Percentiles rank a stretch among this genome's conserved stretches.
phyloP scores from a whole-genome alignment of 2,888 invertebrate species.

The Tachystola acroxantha region DNA sequence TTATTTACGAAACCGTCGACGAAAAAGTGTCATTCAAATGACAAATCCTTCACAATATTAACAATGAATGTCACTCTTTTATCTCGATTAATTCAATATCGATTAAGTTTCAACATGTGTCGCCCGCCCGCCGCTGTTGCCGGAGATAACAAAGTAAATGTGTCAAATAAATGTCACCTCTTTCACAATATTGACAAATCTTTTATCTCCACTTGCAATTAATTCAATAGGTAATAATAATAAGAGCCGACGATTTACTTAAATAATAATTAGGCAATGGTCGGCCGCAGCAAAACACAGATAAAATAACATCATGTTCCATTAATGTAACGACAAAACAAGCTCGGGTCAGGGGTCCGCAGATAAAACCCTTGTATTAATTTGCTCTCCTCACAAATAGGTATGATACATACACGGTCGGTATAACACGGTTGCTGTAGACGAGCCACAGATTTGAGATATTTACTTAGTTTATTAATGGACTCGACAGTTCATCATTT shows the following conservation, averaged over 20 bases:
- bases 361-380: slow-evolving; percentile 59
- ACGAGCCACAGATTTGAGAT: slow-evolving; percentile 2
- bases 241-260: slow-evolving; percentile 15
- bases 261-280: slow-evolving; percentile 28
- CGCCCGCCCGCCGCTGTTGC: no score
- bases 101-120: no score
- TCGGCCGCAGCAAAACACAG: slow-evolving; percentile 15
- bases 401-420: slow-evolving; percentile 18
- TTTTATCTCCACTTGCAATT: neutral
- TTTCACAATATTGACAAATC: neutral
- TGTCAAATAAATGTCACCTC: no score
- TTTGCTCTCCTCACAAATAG: slow-evolving; percentile 38
- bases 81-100: no score
- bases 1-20: no score
- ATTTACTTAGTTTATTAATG: no score
- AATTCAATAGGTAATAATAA: slow-evolving; percentile 5
- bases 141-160: no score
- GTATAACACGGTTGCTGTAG: slow-evolving; percentile 16
- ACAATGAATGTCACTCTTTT: neutral
- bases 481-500: no score
- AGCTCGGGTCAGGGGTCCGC: slow-evolving; percentile 35
- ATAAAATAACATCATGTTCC: slow-evolving; percentile 37
- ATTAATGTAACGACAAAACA: slow-evolving; percentile 43
- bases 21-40: no score
- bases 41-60: no score